Evolutionary conservation across 2,113 vertebrate genomes (phyloP).

Genomic region (Aphelocoma coerulescens): DNA sequence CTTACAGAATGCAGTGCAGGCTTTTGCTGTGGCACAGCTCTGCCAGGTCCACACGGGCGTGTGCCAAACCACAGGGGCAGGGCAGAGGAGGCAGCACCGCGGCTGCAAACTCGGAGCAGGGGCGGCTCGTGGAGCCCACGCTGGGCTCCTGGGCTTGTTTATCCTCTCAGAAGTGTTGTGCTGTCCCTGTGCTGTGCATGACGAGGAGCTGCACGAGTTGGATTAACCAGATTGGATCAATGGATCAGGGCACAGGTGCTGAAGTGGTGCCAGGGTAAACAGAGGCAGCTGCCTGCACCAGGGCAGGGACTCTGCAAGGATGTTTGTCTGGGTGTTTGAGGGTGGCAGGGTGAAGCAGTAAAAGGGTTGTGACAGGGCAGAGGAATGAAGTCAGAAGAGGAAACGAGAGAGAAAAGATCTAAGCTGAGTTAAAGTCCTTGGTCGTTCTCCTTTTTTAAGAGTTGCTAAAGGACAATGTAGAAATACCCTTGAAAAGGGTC

Average conservation of each 20-base stretch:
- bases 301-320: neutral
- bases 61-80: neutral
- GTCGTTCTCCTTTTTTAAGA: neutral
- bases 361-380: neutral
- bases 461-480: neutral
- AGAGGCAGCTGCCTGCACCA: neutral
- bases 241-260: neutral
- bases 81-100: neutral
- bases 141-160: neutral
- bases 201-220: neutral
- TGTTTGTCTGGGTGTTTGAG: neutral
- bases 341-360: neutral
- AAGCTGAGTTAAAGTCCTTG: neutral
- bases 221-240: neutral
- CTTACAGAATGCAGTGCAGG: neutral
- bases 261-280: neutral
- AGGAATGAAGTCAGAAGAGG: neutral
- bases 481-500: neutral
- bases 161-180: fast-evolving
- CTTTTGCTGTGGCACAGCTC: fast-evolving
- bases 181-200: neutral
- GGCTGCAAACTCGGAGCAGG: neutral
- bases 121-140: fast-evolving
- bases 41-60: neutral
- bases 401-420: neutral